Evolutionary conservation across 2,888 invertebrate genomes (phyloP), one percentile per base, ranked within the genome.

Genomic region (Ichneumon xanthorius): DNA sequence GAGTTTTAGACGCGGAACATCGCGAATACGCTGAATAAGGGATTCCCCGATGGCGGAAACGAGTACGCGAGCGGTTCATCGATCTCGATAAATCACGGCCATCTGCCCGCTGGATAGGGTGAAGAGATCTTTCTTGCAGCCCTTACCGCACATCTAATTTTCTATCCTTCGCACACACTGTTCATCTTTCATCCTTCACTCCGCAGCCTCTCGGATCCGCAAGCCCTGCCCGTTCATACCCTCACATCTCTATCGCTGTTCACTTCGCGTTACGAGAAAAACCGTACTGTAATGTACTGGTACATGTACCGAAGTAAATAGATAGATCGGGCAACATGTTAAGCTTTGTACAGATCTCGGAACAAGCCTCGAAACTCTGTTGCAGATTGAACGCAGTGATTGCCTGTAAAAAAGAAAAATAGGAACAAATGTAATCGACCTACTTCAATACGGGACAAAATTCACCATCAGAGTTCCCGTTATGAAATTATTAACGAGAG

Each of bases 81-180:
- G 90, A 88, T 89, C 88, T 63, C 88, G 87, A 90, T 90, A 90
- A 90, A 90, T 90, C 89, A 90, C 87, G 84, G 45, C 72, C 80
- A 68, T 83, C 82, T 67, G 61, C 50, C 73, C 50, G 61, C 70
- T 45, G 61, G 71, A 67, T 68, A 48, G 70, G 71, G 70, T 70
- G 73, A 73, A 48, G 61, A 33, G 70, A 79, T 80, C 63, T 61
- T 70, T 63, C 83, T 71, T 75, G n/a, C 61, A 16, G 26, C 48
- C 30, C 53, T 61, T 53, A 33, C 61, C 30, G 16, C 61, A 63
- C 61, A 63, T 33, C 61, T 63, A 63, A 63, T 63, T 63, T 71
- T 45, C 55, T 53, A 26, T 68, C 26, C 26, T 40, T 33, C 48
- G n/a, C 72, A 1, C 14, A 40, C 16, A 48, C 48, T 22, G 50